Base-by-base conservation (phyloP, 2,113 vertebrate species). In the Solea senegalensis region DNA sequence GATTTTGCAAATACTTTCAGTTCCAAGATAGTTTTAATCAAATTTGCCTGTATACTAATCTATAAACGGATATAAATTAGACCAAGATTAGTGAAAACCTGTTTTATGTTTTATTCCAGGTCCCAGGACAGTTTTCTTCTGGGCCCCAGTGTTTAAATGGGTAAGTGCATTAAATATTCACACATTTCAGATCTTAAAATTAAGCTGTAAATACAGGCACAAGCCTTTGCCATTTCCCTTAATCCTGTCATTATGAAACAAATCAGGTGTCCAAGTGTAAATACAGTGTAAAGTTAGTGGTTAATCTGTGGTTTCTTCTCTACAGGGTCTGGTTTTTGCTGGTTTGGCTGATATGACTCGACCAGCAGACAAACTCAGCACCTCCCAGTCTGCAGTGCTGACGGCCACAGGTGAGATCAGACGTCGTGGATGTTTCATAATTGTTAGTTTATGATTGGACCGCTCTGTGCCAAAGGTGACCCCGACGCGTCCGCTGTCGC, bases 81-180 rank as follows among this genome's bases (percentile, higher is more conserved):
- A 34, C 34, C 2, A 34, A 34, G 34, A 34, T 34, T 34, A 34
- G 34, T 34, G 34, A 21, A 21, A 21, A 21, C 21, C 1, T 69
- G 4, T 75, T 72, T 43, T 46, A 76, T 27, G 69, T 83, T 68
- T 46, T 14, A 62, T 62, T 80, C 3, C 55, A 99, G 97, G 98
- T 92, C 98, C 98, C 56, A 97, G 90, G 91, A 99, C 98, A 6
- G 96, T 99, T 68, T 99, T 99, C 91, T 99, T 99, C 93, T 99
- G 98, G 98, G 97, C 98, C 74, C 98, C 98, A 27, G 1, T 99
- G 92, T 98, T 99, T 94, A 99, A 99, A 95, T 99, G 98, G 97
- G 97, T 99, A 93, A 92, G 94, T 66, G 73, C 16, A 59, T 58
- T 28, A 3, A 34, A 4, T 34, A 21, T 72, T 58, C 39, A 41